Conservation (phyloP, 2,888 invertebrate species). For the Petrolisthes cinctipes region DNA sequence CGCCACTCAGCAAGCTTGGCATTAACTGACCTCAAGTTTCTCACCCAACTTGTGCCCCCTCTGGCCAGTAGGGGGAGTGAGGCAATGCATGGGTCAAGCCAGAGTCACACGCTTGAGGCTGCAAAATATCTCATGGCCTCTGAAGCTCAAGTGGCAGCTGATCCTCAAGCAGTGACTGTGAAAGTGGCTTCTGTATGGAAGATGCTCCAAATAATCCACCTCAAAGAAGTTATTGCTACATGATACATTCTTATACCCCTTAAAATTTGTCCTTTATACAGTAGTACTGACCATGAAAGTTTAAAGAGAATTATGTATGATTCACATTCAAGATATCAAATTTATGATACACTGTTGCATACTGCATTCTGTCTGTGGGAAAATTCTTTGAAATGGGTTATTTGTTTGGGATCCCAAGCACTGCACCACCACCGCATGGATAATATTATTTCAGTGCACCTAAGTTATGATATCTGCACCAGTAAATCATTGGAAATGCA, state of each 20-base stretch:
- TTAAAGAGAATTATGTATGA: too few species aligned
- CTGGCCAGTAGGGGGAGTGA: not conserved
- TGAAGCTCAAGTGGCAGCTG: not conserved
- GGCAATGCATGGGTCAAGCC: conserved; percentile 34
- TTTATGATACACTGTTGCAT: not conserved
- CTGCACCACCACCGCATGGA: conserved; percentile 53
- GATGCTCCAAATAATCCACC: conserved; percentile 10
- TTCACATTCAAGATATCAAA: too few species aligned
- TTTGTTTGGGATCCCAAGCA: conserved; percentile 35
- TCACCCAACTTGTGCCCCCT: not conserved
- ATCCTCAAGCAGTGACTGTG: conserved; percentile 37
- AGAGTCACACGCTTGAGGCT: conserved; percentile 25
- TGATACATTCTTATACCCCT: not conserved
- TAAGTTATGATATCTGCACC: conserved; percentile 25
- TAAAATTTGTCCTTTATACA: not conserved
- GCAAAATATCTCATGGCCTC: not conserved
- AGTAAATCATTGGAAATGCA: conserved; percentile 9
- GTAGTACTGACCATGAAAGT: too few species aligned
- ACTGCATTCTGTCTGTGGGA: not conserved
- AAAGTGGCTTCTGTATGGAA: conserved; percentile 32
- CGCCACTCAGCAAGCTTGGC: not conserved
- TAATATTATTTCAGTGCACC: conserved; percentile 41
- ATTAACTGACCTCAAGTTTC: conserved; percentile 5
- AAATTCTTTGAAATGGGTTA: conserved; percentile 35
- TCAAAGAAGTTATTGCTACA: not conserved